Conservation (phyloP, 2,888 invertebrate species). For the Macrophya alboannulata region DNA sequence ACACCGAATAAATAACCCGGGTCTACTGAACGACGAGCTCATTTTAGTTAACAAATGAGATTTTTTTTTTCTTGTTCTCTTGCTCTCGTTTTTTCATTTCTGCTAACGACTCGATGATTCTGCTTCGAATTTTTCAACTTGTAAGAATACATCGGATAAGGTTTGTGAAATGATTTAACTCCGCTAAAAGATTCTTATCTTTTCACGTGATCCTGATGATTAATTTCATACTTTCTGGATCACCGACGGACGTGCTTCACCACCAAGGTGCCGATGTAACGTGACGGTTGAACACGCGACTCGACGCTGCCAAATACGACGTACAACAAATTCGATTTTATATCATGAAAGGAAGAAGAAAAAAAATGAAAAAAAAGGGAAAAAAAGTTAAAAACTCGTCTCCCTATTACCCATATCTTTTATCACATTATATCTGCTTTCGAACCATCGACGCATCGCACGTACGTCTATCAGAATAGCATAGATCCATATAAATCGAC, state of each 20-base stretch:
- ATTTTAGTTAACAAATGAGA: too few species aligned
- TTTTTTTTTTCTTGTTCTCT: too few species aligned
- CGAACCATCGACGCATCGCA: neutral
- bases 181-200: neutral
- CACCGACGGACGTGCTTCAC: neutral
- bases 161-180: neutral
- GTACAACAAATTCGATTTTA: neutral
- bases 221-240: constrained; percentile 10
- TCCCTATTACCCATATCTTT: neutral
- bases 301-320: neutral
- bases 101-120: neutral
- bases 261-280: constrained; percentile 19
- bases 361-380: too few species aligned
- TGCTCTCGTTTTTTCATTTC: too few species aligned
- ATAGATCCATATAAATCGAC: neutral
- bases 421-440: neutral
- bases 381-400: neutral
- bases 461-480: neutral
- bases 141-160: neutral
- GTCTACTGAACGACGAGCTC: too few species aligned
- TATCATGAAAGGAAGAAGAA: neutral
- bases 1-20: too few species aligned
- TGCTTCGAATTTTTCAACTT: neutral
- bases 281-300: neutral
- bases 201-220: neutral